Evolutionary conservation across 2,888 invertebrate genomes (phyloP), one percentile per base, ranked within the genome.

Genomic region (Chrysotoxum bicinctum): DNA sequence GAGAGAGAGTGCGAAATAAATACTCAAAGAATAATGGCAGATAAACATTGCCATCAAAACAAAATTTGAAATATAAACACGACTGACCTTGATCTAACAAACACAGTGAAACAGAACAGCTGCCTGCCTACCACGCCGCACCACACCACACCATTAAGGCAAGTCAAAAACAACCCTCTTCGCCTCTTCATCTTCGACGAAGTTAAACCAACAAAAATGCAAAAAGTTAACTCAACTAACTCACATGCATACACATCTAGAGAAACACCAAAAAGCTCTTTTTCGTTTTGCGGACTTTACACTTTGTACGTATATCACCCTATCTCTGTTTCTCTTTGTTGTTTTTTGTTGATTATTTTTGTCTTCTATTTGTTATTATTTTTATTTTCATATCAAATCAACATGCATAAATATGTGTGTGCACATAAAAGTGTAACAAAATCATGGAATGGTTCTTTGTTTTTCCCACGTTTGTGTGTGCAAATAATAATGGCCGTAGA

Each of bases 31-130:
- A 37, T 75, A 76, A 76, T 60, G 54, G 40, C 73, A 21, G 69
- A 76, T 81, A 73, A 85, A 85, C 14, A 30, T 16, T 14, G 73
- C 40, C 76, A 73, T 90, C 90, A 91, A 91, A 91, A 90, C 90
- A 91, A 91, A 91, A 89, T 90, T 88, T 89, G 89, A 90, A 91
- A 90, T 90, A 91, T 91, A 91, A 91, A 91, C 91, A 91, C 88
- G 89, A 88, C 89, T 91, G 91, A 91, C 91, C 91, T 91, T 91
- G 91, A 90, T 85, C 85, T 81, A 81, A 85, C 85, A 81, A 85
- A 81, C 60, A 85, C 85, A 73, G 43, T 81, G 78, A 81, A 76
- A 45, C 64, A 30, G 73, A 54, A 43, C 40, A 56, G 48, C 60
- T 64, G 40, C 66, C 66, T 66, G 14, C 21, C 60, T 40, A 21